phyloP scores from a whole-genome alignment of 2,888 invertebrate genomes.

The Nesidiocoris tenuis region DNA sequence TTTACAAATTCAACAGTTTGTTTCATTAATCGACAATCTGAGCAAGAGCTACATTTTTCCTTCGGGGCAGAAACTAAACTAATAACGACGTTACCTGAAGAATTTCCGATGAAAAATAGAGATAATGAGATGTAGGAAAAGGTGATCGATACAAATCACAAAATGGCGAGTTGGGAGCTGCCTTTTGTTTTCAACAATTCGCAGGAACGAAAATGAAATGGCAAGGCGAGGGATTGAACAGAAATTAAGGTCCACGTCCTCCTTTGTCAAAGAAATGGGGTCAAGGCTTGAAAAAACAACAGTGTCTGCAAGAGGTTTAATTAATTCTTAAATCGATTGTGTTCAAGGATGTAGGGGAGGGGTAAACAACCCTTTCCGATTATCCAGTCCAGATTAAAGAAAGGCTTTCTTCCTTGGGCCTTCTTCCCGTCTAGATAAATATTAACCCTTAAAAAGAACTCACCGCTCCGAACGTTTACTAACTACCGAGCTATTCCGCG shows the following conservation, averaged over 20 bases:
- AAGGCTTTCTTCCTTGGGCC: slow-evolving; percentile 1
- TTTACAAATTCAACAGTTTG: neutral
- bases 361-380: slow-evolving; percentile 35
- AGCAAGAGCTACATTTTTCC: neutral
- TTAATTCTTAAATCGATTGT: slow-evolving; percentile 26
- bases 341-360: slow-evolving; percentile 9
- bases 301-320: slow-evolving; percentile 16
- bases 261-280: neutral
- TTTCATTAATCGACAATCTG: neutral
- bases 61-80: neutral
- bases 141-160: neutral
- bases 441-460: slow-evolving; percentile 33
- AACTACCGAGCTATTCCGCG: neutral
- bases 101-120: neutral
- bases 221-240: neutral
- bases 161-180: neutral
- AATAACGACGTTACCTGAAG: neutral
- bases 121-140: neutral
- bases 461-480: neutral
- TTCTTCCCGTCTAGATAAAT: slow-evolving; percentile 32
- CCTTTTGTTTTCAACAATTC: neutral
- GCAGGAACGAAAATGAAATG: neutral
- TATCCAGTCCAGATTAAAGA: slow-evolving; percentile 40
- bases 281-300: slow-evolving; percentile 20
- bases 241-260: neutral